Percentiles rank a stretch among this genome's conserved stretches.
These are phyloP conservation scores for Ophioninae sp. DNA, from an alignment of 2,888 invertebrate genomes.

Conservation along the genomic window DNA sequence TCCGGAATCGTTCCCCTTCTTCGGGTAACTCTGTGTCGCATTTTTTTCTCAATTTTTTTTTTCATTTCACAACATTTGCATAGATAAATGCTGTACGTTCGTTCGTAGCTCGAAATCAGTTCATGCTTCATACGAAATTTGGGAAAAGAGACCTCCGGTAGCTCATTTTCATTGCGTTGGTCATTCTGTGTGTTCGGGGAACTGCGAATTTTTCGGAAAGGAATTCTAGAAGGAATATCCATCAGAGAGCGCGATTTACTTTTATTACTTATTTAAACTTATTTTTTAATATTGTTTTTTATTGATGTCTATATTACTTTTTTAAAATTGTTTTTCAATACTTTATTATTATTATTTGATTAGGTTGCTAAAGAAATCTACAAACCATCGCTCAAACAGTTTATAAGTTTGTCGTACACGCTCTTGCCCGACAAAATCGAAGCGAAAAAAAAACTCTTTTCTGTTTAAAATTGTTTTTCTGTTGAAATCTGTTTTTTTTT, in stretches of 20 bases:
- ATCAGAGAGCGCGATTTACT: no score
- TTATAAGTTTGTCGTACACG: no score
- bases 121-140: slow-evolving; percentile 6
- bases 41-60: slow-evolving; percentile 47
- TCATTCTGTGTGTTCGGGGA: background rate
- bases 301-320: no score
- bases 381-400: no score
- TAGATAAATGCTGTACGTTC: slow-evolving; percentile 48
- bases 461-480: background rate
- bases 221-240: background rate
- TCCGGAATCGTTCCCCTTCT: slow-evolving; percentile 29
- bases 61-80: slow-evolving; percentile 48
- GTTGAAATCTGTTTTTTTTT: background rate
- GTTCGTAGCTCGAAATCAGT: slow-evolving; percentile 26
- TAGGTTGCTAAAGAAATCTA: no score
- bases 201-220: background rate
- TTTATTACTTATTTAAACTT: no score
- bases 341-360: no score
- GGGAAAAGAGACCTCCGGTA: background rate
- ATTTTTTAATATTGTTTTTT: no score
- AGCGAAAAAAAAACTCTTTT: background rate
- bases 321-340: no score
- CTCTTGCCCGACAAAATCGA: background rate
- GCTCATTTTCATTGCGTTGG: slow-evolving; percentile 11
- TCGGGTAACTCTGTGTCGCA: slow-evolving; percentile 10